Base-by-base conservation (phyloP, 2,113 vertebrate genomes). In the Oreochromis aureus region DNA sequence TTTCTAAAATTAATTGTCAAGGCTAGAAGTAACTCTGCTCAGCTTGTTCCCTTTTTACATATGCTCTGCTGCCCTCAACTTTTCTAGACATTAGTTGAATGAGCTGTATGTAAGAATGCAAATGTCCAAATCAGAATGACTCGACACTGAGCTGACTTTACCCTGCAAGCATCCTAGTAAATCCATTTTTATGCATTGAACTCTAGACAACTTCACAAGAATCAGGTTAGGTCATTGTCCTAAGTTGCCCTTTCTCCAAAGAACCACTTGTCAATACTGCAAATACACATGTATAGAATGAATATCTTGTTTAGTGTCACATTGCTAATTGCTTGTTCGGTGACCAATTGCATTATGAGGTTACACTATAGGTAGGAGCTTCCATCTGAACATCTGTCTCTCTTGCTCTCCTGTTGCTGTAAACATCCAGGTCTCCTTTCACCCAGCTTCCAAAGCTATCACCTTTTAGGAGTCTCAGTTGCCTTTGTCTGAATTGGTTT, bases 1-100 rank as follows among this genome's bases (percentile, higher is more conserved):
- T 69, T 88, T 48, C 63, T 80, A 16, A 53, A 84, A 76, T 89
- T 88, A 80, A 87, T 66, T 46, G 51, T 78, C 58, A 81, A 86
- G 44, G 15, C 6, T 56, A 73, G 56, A 87, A 51, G 30, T 87
- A 80, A 86, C 36, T 32, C 41, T 46, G 19, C 79, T 83, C 78
- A 36, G 81, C 55, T 84, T 84, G 81, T 39, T 71, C 53, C 27
- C 27, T 53, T 78, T 53, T 78, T 13, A n/a, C 44, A 78, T n/a
- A 8, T n/a, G 27, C 73, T 51, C 73, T 4, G 27, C 46, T 78
- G 46, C 0, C 5, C 46, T 78, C 18, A 78, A 9, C 46, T 13
- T 34, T 78, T 53, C 46, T 53, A 53, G 73, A n/a, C 46, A 51
- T 78, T 9, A 78, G 6, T 10, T 78, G 46, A 19, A 53, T n/a